A percentile compares a stretch with the other conserved stretches of the same genome.
phyloP scores from a whole-genome alignment of 2,113 vertebrate genomes.

The Oncorhynchus kisutch region DNA sequence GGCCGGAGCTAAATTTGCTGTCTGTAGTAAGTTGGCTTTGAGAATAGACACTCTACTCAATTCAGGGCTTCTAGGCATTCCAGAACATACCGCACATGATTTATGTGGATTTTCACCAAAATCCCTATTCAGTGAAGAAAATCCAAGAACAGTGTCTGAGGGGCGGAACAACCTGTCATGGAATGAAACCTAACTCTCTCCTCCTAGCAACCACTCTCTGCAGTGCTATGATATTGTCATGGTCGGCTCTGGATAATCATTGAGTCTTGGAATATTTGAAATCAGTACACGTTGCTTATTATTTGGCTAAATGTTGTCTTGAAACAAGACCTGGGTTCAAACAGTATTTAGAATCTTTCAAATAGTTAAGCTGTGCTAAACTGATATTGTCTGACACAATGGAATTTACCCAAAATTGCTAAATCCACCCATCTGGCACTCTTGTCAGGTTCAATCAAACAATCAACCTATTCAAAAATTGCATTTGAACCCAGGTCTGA shows the following conservation, averaged over 20 bases:
- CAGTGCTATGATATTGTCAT: neutral
- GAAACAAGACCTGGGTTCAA: too few relatives aligned
- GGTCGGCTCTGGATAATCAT: neutral
- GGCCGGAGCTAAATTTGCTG: slow-evolving; percentile 54
- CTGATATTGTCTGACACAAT: too few relatives aligned
- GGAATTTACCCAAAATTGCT: too few relatives aligned
- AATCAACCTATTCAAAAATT: too few relatives aligned
- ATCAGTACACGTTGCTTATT: neutral
- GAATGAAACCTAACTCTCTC: slow-evolving; percentile 5
- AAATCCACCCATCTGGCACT: too few relatives aligned
- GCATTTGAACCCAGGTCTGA: too few relatives aligned
- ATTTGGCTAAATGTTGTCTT: too few relatives aligned
- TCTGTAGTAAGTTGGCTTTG: slow-evolving; percentile 34
- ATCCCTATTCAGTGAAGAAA: slow-evolving; percentile 34
- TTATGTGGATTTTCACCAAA: slow-evolving; percentile 57
- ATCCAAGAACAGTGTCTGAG: slow-evolving; percentile 32
- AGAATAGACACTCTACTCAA: slow-evolving; percentile 32
- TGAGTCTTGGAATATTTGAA: neutral
- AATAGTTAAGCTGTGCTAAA: too few relatives aligned
- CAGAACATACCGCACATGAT: slow-evolving; percentile 52
- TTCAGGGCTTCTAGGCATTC: slow-evolving; percentile 32
- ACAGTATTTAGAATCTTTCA: too few relatives aligned
- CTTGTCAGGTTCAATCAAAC: too few relatives aligned
- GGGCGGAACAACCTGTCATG: slow-evolving; percentile 40
- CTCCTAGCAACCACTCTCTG: neutral